phyloP scores from a whole-genome alignment of 2,113 vertebrate genomes.

The Prinia subflava region DNA sequence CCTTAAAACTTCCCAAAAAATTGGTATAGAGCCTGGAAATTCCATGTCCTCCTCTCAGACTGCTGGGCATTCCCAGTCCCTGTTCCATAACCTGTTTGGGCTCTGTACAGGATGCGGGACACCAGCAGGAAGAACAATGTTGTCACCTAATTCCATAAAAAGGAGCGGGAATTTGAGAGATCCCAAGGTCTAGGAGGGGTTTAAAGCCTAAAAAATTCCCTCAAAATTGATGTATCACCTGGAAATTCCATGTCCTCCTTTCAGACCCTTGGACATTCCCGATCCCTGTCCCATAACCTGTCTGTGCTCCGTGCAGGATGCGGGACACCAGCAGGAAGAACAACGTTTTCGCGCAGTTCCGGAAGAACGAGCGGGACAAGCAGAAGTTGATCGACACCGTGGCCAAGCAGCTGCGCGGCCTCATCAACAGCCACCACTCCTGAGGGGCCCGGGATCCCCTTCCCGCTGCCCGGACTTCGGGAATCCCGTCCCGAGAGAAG shows the following conservation, averaged over 20 bases:
- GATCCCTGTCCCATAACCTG: neutral
- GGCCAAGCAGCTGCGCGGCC: constrained; percentile 90
- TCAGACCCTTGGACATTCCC: accelerated
- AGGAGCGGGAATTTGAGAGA: no score
- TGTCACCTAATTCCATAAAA: no score
- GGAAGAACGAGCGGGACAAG: constrained; percentile 93
- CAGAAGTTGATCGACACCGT: constrained; percentile 95
- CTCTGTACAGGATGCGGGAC: neutral
- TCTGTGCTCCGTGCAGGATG: constrained; percentile 79
- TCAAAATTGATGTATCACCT: neutral
- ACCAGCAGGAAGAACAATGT: no score
- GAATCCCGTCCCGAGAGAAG: constrained; percentile 52
- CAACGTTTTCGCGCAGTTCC: constrained; percentile 92
- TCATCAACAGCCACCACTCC: constrained; percentile 88
- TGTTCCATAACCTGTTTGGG: neutral
- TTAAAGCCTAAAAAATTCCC: no score
- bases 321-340: constrained; percentile 92
- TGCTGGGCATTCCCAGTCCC: neutral
- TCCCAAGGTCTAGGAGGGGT: no score
- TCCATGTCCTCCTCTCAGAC: no score
- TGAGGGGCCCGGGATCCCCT: constrained; percentile 53
- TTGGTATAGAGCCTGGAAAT: no score
- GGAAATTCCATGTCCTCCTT: accelerated
- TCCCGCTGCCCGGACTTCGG: neutral
- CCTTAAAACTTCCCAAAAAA: neutral